Conservation (phyloP, 2,797 vertebrate genomes). For the Serranus cabrilla region DNA sequence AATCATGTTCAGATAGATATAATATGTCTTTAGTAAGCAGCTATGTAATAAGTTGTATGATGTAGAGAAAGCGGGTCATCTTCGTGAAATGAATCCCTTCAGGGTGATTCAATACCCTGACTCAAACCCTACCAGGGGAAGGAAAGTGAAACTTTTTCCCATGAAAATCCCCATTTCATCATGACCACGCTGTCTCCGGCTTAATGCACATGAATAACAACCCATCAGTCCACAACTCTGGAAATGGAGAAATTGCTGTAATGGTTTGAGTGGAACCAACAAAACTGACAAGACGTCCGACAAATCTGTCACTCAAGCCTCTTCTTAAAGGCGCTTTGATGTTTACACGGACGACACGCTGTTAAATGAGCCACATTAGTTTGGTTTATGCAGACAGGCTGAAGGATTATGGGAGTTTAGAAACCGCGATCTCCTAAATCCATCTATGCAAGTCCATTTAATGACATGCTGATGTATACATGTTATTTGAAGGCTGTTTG, state of each 20-base stretch:
- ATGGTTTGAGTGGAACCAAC: conserved; percentile 25
- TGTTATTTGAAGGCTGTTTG: conserved; percentile 28
- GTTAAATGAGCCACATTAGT: conserved; percentile 69
- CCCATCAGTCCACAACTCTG: conserved; percentile 37
- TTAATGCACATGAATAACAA: conserved; percentile 45
- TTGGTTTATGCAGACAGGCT: conserved; percentile 53
- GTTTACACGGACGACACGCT: conserved; percentile 50
- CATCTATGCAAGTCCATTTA: conserved; percentile 47
- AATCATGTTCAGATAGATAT: no score
- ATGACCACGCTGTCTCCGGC: conserved; percentile 23
- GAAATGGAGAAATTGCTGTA: conserved; percentile 31
- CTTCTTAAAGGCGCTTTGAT: conserved; percentile 50
- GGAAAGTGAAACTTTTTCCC: conserved; percentile 8
- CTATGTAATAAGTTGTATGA: no score
- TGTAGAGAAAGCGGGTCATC: no score
- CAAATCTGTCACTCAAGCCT: conserved; percentile 51
- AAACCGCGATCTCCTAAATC: conserved; percentile 50
- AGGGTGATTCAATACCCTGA: no score
- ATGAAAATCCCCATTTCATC: conserved; percentile 24
- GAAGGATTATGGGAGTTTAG: conserved; percentile 69
- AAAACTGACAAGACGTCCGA: conserved; percentile 21
- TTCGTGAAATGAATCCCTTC: no score
- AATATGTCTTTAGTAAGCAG: no score
- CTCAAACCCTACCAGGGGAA: no score
- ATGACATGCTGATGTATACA: conserved; percentile 20